phyloP scores from a whole-genome alignment of 1,140 invertebrate species.

The Mactra quadrangularis region DNA sequence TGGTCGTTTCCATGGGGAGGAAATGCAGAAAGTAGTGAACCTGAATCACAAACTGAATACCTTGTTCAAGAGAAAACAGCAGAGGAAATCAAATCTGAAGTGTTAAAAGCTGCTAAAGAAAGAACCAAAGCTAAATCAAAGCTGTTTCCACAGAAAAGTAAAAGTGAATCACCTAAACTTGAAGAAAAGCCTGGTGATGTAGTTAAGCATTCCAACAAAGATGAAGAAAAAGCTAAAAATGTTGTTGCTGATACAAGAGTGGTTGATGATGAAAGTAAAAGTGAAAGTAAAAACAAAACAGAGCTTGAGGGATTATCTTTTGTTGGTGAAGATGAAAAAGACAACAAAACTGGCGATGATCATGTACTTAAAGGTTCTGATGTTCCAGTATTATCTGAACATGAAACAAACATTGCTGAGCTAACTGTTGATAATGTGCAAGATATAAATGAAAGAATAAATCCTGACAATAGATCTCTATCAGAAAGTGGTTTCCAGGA shows the following conservation, averaged over 20 bases:
- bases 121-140: slow-evolving; percentile 56
- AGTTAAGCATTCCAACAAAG: too few species aligned
- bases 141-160: slow-evolving; percentile 44
- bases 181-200: too few species aligned
- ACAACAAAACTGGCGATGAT: not conserved
- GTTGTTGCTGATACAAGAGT: not conserved
- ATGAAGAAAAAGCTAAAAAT: not conserved
- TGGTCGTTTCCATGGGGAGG: slow-evolving; percentile 70
- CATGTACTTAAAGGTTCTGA: not conserved
- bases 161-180: not conserved
- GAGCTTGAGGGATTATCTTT: not conserved
- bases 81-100: slow-evolving; percentile 46
- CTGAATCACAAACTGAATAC: slow-evolving; percentile 2
- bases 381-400: too few species aligned
- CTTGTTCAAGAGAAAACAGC: slow-evolving; percentile 43
- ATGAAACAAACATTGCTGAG: too few species aligned
- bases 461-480: too few species aligned
- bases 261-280: too few species aligned
- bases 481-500: slow-evolving; percentile 1
- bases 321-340: not conserved
- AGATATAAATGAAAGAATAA: too few species aligned
- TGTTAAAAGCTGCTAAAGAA: slow-evolving; percentile 55
- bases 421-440: too few species aligned
- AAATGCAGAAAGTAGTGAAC: slow-evolving; percentile 4
- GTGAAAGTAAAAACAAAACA: not conserved